Evolutionary conservation across 2,888 invertebrate species (phyloP).

Genomic region (Drosophila merina): DNA sequence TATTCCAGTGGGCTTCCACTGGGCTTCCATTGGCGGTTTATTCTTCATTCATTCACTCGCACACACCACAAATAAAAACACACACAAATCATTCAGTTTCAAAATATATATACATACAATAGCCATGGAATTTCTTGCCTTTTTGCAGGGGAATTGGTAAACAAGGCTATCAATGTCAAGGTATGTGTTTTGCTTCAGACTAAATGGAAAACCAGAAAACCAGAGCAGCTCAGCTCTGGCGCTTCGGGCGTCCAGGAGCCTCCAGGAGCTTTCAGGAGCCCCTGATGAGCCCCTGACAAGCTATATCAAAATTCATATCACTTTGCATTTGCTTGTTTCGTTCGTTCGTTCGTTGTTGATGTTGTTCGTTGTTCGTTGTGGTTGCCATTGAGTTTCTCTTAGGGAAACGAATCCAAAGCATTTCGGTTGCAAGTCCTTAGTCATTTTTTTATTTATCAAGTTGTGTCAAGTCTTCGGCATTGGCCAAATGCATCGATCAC

Average conservation of each 20-base stretch:
- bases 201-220: slow-evolving; percentile 50
- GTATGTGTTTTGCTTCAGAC: slow-evolving; percentile 85
- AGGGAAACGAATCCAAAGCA: slow-evolving; percentile 29
- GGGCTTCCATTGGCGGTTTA: slow-evolving; percentile 9
- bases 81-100: slow-evolving; percentile 65
- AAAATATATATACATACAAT: slow-evolving; percentile 79
- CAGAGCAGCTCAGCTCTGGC: slow-evolving; percentile 41
- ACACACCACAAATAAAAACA: slow-evolving; percentile 38
- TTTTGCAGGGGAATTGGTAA: slow-evolving; percentile 96
- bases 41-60: slow-evolving; percentile 25
- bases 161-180: slow-evolving; percentile 99
- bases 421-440: slow-evolving; percentile 47
- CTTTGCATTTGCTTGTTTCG: slow-evolving; percentile 72
- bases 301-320: slow-evolving; percentile 52
- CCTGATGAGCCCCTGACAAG: slow-evolving; percentile 17
- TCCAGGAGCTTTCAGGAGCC: not conserved
- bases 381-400: slow-evolving; percentile 49
- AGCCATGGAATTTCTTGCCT: slow-evolving; percentile 85
- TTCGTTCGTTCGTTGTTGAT: slow-evolving; percentile 33
- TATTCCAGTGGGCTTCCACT: slow-evolving; percentile 19
- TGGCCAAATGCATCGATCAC: slow-evolving; percentile 24
- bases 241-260: slow-evolving; percentile 34
- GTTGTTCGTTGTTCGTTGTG: slow-evolving; percentile 53
- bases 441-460: slow-evolving; percentile 10
- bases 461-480: slow-evolving; percentile 30